Evolutionary conservation across 2,888 invertebrate genomes (phyloP).

Genomic region (Spodoptera exigua): DNA sequence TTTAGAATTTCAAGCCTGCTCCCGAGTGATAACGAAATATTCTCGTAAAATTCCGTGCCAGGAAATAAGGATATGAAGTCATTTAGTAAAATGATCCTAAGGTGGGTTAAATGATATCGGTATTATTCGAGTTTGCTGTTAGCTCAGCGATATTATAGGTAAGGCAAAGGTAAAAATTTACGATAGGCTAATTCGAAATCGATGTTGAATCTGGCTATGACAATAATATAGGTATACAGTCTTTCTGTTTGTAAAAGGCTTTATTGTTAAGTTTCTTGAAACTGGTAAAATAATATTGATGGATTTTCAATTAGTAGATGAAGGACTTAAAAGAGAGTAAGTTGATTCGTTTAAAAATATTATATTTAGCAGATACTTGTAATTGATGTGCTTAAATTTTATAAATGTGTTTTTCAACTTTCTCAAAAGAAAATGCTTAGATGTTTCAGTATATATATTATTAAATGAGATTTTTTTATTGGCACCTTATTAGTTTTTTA

Average conservation of each 20-base stretch:
- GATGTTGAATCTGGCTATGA: conserved; percentile 9
- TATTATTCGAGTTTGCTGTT: conserved; percentile 48
- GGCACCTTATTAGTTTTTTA: no score
- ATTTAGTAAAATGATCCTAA: conserved; percentile 51
- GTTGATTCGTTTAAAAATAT: no score
- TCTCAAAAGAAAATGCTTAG: no score
- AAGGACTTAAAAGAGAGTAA: no score
- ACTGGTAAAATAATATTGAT: not conserved
- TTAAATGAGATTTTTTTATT: no score
- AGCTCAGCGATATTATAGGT: conserved; percentile 25
- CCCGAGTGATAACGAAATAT: conserved; percentile 69
- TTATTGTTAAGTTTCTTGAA: not conserved
- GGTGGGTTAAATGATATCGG: conserved; percentile 53
- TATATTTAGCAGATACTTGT: no score
- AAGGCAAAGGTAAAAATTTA: conserved; percentile 27
- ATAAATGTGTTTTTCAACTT: no score
- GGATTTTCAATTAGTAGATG: no score
- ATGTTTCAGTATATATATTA: no score
- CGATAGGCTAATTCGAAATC: conserved; percentile 39
- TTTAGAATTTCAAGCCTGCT: conserved; percentile 64
- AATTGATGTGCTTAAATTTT: no score
- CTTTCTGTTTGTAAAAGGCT: conserved; percentile 11
- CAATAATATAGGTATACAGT: conserved; percentile 25
- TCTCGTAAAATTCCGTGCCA: conserved; percentile 68
- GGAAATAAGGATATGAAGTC: conserved; percentile 64